Base-by-base conservation (phyloP, 2,113 vertebrate species). In the Hylia prasina region DNA sequence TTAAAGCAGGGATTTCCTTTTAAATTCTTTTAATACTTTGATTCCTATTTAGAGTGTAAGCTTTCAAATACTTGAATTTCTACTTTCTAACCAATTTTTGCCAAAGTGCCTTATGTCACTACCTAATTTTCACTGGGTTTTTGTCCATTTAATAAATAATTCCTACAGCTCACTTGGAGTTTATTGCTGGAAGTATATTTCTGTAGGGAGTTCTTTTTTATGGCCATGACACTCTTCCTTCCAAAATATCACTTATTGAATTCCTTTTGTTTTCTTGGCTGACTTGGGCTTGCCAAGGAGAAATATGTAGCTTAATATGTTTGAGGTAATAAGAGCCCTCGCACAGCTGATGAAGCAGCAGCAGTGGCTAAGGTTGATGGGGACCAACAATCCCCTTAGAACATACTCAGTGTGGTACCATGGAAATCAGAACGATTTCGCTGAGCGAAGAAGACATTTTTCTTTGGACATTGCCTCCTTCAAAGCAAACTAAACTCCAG, bases 291-390 rank as follows among this genome's bases (percentile, higher is more conserved):
- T 88, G 51, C 82, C 75, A 91, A 54, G 68, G 76, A 94, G 92
- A 96, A 97, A 94, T 90, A 95, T 82, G 56, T 90, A 75, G 68
- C 76, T 89, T 92, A 97, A 93, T 92, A 94, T 89, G 71, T 78
- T 73, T 86, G 76, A 92, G 47, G 68, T 73, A 90, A 18, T 88
- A 87, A 92, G 66, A 92, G 57, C 23, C 44, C 44, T 87, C 79
- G 44, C 1, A 0, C 45, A 96, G 85, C 37, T 89, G 79, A 88
- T 81, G 72, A 83, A 90, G 85, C 47, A 93, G 82, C 31, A 83
- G 82, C 68, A 78, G 47, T 48, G 60, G 60, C 47, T 68, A 44
- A 89, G 79, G 82, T 35, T 85, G 93, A 94, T 57, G 44, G 57
- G 40, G 63, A 78, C 50, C 71, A 90, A 83, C 12, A 73, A 65